Evolutionary conservation across 2,113 vertebrate species (phyloP).

Genomic region (Bambusicola thoracicus): DNA sequence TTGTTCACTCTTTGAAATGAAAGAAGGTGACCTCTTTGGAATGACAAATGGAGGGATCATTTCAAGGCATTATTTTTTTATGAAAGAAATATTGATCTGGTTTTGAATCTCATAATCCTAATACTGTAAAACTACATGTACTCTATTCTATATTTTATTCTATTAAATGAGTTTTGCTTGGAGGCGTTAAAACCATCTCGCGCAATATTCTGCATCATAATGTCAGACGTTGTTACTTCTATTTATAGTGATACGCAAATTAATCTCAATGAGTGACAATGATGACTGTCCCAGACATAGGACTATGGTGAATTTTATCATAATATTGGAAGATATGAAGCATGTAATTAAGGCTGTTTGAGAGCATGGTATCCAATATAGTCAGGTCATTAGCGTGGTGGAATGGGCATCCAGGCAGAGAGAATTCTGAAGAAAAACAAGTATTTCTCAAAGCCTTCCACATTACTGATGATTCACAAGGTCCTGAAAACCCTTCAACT

Average conservation of each 20-base stretch:
- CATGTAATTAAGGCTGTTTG: constrained; percentile 63
- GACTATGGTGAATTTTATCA: constrained; percentile 30
- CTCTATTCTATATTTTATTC: neutral
- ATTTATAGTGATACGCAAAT: constrained; percentile 52
- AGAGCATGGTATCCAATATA: constrained; percentile 37
- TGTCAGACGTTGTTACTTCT: constrained; percentile 57
- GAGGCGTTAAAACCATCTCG: constrained; percentile 1
- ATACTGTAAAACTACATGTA: constrained; percentile 12
- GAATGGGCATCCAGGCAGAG: constrained; percentile 12
- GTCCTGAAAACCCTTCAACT: neutral
- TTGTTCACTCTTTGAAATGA: neutral
- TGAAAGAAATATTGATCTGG: constrained; percentile 66
- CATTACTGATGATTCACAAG: neutral
- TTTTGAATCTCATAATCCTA: constrained; percentile 29
- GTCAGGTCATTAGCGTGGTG: constrained; percentile 11
- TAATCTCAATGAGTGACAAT: constrained; percentile 48
- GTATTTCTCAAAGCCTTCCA: neutral
- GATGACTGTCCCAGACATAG: constrained; percentile 17
- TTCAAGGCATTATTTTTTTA: constrained; percentile 50
- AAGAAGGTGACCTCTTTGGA: constrained; percentile 57
- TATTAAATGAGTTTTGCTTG: constrained; percentile 40
- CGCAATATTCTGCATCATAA: neutral
- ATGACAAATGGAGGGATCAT: constrained; percentile 51
- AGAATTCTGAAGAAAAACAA: neutral
- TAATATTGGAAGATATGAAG: constrained; percentile 42